phyloP scores from a whole-genome alignment of 2,113 vertebrate species.

The Chionodraco myersi region DNA sequence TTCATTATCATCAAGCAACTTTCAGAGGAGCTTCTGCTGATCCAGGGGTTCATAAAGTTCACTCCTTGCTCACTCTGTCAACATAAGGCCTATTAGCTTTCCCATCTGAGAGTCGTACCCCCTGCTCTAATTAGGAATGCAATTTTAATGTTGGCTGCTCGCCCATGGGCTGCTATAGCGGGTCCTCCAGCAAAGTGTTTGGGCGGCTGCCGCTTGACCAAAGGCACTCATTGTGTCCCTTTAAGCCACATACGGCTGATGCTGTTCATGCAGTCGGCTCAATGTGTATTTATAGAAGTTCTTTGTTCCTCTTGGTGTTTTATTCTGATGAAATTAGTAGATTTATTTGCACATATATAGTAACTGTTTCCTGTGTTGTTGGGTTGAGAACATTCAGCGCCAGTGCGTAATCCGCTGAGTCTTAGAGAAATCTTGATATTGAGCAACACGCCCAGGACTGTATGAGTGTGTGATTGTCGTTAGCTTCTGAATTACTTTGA shows the following conservation, averaged over 20 bases:
- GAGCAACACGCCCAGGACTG: background rate
- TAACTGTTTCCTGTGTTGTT: constrained; percentile 11
- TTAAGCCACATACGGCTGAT: constrained; percentile 2
- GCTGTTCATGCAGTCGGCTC: constrained; percentile 11
- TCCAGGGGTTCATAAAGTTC: constrained; percentile 54
- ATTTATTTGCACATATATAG: constrained; percentile 7
- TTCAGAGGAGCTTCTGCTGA: constrained; percentile 43
- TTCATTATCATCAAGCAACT: constrained; percentile 46
- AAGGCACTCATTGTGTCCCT: constrained; percentile 13
- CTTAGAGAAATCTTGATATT: constrained; percentile 10
- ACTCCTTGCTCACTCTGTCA: constrained; percentile 48
- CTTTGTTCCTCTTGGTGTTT: constrained; percentile 26
- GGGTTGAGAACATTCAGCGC: constrained; percentile 12
- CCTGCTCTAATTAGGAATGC: constrained; percentile 56
- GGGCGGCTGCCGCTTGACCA: constrained; percentile 26
- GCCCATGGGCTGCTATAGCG: constrained; percentile 19
- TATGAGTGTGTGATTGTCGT: background rate
- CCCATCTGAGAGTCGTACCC: constrained; percentile 18
- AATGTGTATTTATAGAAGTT: constrained; percentile 30
- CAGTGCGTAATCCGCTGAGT: background rate
- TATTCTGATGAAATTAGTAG: constrained; percentile 1
- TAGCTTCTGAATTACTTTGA: constrained; percentile 3
- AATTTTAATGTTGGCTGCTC: constrained; percentile 54
- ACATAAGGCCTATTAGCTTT: constrained; percentile 29
- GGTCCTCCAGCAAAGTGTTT: background rate